Evolutionary conservation across 2,797 vertebrate genomes (phyloP).

Genomic region (Glyptemys insculpta): DNA sequence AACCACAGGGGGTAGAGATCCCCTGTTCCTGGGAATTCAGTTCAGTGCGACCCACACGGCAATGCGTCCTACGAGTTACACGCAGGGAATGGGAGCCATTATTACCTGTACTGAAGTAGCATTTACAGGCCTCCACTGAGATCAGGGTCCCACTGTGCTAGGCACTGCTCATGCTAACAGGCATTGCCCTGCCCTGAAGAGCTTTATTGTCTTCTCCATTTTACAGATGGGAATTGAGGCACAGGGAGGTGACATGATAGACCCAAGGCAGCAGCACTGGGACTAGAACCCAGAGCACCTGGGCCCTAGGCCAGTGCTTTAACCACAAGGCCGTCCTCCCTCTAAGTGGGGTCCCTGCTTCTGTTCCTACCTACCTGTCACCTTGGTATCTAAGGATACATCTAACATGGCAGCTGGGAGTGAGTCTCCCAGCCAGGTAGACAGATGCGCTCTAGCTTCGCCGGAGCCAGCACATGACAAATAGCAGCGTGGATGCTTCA

Average conservation of each 20-base stretch:
- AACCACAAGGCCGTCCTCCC: background rate
- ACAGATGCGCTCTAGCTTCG: too few species aligned
- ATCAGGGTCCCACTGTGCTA: background rate
- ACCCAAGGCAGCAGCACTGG: background rate
- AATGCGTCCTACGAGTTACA: background rate
- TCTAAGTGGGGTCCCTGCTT: background rate
- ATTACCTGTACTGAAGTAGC: background rate
- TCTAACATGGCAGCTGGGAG: too few species aligned
- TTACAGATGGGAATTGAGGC: background rate
- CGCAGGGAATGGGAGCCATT: background rate
- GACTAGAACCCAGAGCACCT: too few species aligned
- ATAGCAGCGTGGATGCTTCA: too few species aligned
- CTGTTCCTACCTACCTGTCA: too few species aligned
- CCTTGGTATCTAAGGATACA: too few species aligned
- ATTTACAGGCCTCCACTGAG: background rate
- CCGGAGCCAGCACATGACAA: too few species aligned
- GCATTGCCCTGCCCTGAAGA: background rate
- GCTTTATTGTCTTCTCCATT: background rate
- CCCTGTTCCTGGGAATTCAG: background rate
- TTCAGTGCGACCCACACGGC: background rate
- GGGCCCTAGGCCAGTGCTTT: background rate
- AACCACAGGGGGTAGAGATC: background rate
- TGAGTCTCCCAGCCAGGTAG: too few species aligned
- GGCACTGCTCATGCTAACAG: background rate
- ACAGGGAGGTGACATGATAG: background rate